Evolutionary conservation across 2,888 invertebrate species (phyloP).

Genomic region (Platycnemis pennipes): DNA sequence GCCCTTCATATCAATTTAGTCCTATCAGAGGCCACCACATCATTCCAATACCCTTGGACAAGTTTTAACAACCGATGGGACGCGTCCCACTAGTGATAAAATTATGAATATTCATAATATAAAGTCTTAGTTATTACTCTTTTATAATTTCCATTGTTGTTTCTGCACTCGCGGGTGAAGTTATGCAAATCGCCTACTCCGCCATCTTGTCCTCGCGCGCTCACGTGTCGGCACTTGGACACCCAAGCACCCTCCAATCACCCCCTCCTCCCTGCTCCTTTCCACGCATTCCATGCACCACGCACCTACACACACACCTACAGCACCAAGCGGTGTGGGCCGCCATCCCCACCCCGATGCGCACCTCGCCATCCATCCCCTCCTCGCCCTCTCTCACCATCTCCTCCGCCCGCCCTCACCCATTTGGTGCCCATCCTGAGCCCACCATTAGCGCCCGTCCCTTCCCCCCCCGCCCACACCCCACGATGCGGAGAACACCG

Average conservation of each 20-base stretch:
- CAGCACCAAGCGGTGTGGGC: not conserved
- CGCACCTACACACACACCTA: not conserved
- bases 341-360: not conserved
- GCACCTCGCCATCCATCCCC: not conserved
- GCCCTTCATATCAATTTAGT: too few relatives aligned
- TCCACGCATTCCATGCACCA: not conserved
- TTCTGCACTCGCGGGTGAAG: not conserved
- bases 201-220: not conserved
- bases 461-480: not conserved
- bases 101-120: too few relatives aligned
- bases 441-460: slow-evolving; percentile 47
- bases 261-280: not conserved
- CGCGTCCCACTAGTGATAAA: too few relatives aligned
- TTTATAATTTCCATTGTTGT: not conserved
- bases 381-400: not conserved
- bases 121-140: too few relatives aligned
- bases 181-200: not conserved
- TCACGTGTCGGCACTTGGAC: not conserved
- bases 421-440: slow-evolving; percentile 50
- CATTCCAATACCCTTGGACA: too few relatives aligned
- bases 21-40: too few relatives aligned
- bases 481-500: not conserved
- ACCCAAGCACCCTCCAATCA: not conserved
- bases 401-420: slow-evolving; percentile 23
- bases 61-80: too few relatives aligned